phyloP scores from a whole-genome alignment of 2,797 vertebrate genomes.

The Micropoecilia bifurca region DNA sequence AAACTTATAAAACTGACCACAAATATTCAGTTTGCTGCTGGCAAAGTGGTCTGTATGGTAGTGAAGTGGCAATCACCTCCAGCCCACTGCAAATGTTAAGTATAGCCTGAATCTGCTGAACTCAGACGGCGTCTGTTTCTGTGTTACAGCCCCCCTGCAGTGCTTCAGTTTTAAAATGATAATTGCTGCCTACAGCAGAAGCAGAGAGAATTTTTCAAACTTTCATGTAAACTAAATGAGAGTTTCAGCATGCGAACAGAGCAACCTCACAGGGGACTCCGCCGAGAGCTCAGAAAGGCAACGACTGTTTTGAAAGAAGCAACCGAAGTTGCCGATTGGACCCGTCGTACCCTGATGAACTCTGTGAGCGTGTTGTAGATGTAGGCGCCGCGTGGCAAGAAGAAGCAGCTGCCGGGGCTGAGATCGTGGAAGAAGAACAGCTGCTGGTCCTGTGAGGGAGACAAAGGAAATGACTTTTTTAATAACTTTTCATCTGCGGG shows the following conservation, averaged over 20 bases:
- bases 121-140: background rate
- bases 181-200: background rate
- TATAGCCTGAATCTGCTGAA: background rate
- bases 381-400: constrained; percentile 91
- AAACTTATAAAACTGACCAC: constrained; percentile 17
- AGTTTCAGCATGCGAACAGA: background rate
- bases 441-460: constrained; percentile 88
- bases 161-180: background rate
- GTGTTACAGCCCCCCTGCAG: constrained; percentile 5
- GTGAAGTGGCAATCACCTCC: constrained; percentile 29
- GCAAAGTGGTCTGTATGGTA: constrained; percentile 15
- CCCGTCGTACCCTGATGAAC: constrained; percentile 88
- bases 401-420: constrained; percentile 97
- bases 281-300: background rate
- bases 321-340: background rate
- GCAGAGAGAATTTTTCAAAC: background rate
- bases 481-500: constrained; percentile 38
- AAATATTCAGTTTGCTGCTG: constrained; percentile 15
- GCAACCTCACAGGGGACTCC: background rate
- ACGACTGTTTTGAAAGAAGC: background rate
- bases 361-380: constrained; percentile 91
- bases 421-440: constrained; percentile 98
- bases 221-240: constrained; percentile 1
- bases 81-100: constrained; percentile 19
- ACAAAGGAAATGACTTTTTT: constrained; percentile 16